Conservation (phyloP, 2,888 invertebrate species). For the Rhagonycha lutea region DNA sequence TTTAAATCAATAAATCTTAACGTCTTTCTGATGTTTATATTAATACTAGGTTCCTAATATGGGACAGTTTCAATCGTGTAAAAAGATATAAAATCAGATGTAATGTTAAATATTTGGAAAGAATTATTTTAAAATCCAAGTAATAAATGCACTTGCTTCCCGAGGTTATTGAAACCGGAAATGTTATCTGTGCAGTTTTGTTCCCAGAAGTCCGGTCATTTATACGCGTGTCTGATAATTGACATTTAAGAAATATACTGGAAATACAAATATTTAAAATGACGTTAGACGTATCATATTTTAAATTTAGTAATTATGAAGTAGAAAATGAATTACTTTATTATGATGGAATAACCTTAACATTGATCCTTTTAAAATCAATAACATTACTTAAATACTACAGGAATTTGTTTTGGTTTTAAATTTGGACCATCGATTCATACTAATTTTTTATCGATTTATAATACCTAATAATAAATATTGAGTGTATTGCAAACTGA, state of each 20-base stretch:
- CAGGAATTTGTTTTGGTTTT: neutral
- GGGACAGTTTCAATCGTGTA: no score
- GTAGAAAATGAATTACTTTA: neutral
- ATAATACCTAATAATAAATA: neutral
- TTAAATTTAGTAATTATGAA: neutral
- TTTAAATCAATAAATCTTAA: no score
- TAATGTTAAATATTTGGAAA: neutral
- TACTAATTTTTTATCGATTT: neutral
- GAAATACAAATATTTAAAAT: no score
- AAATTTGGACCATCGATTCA: neutral
- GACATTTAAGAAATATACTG: constrained; percentile 18
- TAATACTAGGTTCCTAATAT: no score
- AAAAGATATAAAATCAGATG: neutral
- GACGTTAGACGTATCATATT: neutral
- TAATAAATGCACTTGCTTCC: constrained; percentile 38
- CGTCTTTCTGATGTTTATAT: no score
- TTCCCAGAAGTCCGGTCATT: constrained; percentile 47
- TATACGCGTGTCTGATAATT: constrained; percentile 38
- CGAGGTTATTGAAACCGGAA: constrained; percentile 54
- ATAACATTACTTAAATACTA: neutral
- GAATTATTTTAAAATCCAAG: neutral
- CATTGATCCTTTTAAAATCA: neutral
- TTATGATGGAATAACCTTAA: constrained; percentile 2
- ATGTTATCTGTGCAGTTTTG: constrained; percentile 51
- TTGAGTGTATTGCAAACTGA: neutral